Evolutionary conservation across 53 echinoderm and acorn worm genomes (phyloP), one percentile per base, ranked within the genome.

Genomic region (Holothuria leucospilota): DNA sequence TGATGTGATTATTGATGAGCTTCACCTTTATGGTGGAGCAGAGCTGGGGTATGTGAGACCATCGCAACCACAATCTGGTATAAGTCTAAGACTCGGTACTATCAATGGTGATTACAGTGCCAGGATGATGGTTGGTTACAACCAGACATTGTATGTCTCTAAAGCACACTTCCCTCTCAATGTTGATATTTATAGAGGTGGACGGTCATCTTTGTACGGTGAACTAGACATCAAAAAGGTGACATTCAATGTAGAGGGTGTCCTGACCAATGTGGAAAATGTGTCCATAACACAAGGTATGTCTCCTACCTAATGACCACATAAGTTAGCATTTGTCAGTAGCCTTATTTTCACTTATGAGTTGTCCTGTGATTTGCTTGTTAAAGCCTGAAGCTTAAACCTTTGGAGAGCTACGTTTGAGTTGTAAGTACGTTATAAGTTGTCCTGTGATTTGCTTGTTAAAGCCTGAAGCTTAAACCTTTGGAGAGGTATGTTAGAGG

Each of bases 191-290:
- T 96, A 96, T 72, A 87, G 94, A 14, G 93, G 96, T 29, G 96
- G 96, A 20, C 86, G 71, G 72, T 91, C 94, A 40, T 90, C 92
- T 3, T 88, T 96, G 8, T 93, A 90, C 26, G 96, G 96, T 26
- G 96, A 96, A 87, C 86, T 96, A 24, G 78, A 85, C 72, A 93
- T 93, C n/a, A 93, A 89, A 58, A 92, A 92, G 8, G 93, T 94
- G 10, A 91, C 86, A 10, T 83, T 96, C 13, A 96, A 96, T 62
- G 82, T 96, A 20, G 96, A 96, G 66, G 96, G 96, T 1, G 96
- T 96, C 12, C 67, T 96, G 69, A 90, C 87, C 68, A 92, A 86
- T 80, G 91, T 88, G 11, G 93, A 93, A 68, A 96, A 96, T 77
- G 88, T 96, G 29, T 91, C 96, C 29, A 83, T 96, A 6, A 83